Conservation (phyloP, 35 echinoderm and acorn worm genomes). For the Stichopus chloronotus region DNA sequence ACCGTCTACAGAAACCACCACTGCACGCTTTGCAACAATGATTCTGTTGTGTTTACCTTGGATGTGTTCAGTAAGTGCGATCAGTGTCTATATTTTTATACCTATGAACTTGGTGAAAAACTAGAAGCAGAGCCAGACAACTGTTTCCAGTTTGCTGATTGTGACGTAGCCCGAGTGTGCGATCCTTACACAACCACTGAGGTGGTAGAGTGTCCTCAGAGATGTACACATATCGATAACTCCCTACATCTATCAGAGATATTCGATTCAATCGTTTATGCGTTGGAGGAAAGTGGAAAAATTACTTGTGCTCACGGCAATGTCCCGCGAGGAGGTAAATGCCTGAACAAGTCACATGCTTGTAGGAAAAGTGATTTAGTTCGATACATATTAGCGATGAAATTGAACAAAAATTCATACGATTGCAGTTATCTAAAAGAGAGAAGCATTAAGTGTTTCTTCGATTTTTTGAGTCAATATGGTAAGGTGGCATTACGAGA, state of each 20-base stretch:
- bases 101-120: background rate
- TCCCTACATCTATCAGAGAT: background rate
- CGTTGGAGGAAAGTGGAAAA: background rate
- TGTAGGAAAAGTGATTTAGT: background rate
- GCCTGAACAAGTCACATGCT: background rate
- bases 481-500: too few relatives aligned
- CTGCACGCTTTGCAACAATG: background rate
- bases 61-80: background rate
- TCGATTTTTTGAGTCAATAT: background rate
- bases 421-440: background rate
- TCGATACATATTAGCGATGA: too few relatives aligned
- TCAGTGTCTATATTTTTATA: background rate
- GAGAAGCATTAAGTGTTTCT: background rate
- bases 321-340: background rate
- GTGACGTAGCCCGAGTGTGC: background rate
- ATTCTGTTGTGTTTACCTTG: too few relatives aligned
- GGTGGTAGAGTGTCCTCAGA: background rate
- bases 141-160: background rate
- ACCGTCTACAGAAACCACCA: background rate
- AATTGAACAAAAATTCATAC: background rate
- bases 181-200: background rate
- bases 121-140: background rate
- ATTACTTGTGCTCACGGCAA: background rate
- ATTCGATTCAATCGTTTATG: background rate
- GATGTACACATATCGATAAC: background rate